Percentiles rank a stretch among this genome's conserved stretches.
phyloP scores from a whole-genome alignment of 2,113 vertebrate genomes.

The Chascanopsetta lugubris region DNA sequence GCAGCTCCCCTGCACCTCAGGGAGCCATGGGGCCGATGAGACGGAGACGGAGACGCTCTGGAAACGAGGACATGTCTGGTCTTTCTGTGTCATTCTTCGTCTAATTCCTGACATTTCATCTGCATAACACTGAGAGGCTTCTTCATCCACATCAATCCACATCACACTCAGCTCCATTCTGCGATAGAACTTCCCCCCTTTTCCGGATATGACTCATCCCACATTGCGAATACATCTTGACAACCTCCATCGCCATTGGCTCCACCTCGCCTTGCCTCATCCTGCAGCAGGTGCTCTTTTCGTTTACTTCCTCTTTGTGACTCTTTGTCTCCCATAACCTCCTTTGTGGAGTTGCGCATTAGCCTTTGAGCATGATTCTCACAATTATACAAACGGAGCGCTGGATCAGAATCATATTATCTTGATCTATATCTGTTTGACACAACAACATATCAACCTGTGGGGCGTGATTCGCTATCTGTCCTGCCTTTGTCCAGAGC shows the following conservation, averaged over 20 bases:
- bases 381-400: slow-evolving; percentile 18
- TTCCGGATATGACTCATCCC: slow-evolving; percentile 35
- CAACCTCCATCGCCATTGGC: slow-evolving; percentile 20
- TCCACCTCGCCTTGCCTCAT: slow-evolving; percentile 3
- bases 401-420: slow-evolving; percentile 36
- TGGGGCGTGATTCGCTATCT: slow-evolving; percentile 24
- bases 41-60: slow-evolving; percentile 32
- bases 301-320: slow-evolving; percentile 52
- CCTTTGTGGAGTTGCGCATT: slow-evolving; percentile 15
- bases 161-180: slow-evolving; percentile 28
- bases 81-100: slow-evolving; percentile 23
- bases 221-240: slow-evolving; percentile 41
- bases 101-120: slow-evolving; percentile 50
- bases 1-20: slow-evolving; percentile 21
- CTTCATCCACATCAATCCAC: slow-evolving; percentile 53
- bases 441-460: slow-evolving; percentile 29
- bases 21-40: slow-evolving; percentile 33
- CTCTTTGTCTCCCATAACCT: slow-evolving; percentile 33
- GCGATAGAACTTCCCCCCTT: neutral
- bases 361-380: slow-evolving; percentile 11
- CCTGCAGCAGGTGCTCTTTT: slow-evolving; percentile 14
- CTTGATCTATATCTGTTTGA: slow-evolving; percentile 35
- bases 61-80: slow-evolving; percentile 54
- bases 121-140: slow-evolving; percentile 30
- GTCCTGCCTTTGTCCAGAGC: slow-evolving; percentile 34